These are phyloP conservation scores for Mastigias papua DNA, from an alignment of 30 jellyfish, hydroid and myxozoan species.

Conservation along the genomic window DNA sequence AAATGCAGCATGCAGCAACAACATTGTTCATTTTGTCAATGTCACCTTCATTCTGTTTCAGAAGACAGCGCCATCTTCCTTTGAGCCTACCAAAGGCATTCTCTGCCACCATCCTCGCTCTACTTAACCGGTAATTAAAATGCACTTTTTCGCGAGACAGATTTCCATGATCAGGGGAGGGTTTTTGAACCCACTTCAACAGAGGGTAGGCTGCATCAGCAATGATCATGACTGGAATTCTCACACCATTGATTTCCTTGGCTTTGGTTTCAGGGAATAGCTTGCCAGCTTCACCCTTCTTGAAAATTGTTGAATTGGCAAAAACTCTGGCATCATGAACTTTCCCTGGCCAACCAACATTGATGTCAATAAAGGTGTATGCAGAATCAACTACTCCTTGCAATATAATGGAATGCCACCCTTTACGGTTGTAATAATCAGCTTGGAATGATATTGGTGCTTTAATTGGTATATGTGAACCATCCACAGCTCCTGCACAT, in stretches of 20 bases:
- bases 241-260: slow-evolving; percentile 26
- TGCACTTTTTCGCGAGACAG: slow-evolving; percentile 25
- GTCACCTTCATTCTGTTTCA: slow-evolving; percentile 42
- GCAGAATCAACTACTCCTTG: slow-evolving; percentile 35
- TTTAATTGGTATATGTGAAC: slow-evolving; percentile 64
- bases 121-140: too few species aligned
- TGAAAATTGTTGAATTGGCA: slow-evolving; percentile 34
- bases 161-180: slow-evolving; percentile 15
- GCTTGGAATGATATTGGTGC: slow-evolving; percentile 52
- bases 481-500: slow-evolving; percentile 57
- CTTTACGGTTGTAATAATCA: slow-evolving; percentile 57
- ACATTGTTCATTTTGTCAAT: slow-evolving; percentile 14
- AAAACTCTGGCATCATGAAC: slow-evolving; percentile 59
- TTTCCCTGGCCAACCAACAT: slow-evolving; percentile 63
- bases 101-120: too few species aligned
- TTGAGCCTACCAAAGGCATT: too few species aligned
- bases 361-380: slow-evolving; percentile 52
- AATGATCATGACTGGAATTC: slow-evolving; percentile 16
- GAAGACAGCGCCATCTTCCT: slow-evolving; percentile 37
- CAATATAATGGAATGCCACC: slow-evolving; percentile 52
- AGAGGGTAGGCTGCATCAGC: slow-evolving; percentile 60
- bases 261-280: slow-evolving; percentile 20
- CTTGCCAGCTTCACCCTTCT: slow-evolving; percentile 23
- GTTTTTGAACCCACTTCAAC: slow-evolving; percentile 13
- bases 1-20: slow-evolving; percentile 35